A percentile compares a stretch with the other conserved stretches of the same genome.
These are phyloP conservation scores for Eulemur rufifrons DNA, from an alignment of 2,113 vertebrate species.

Conservation along the genomic window DNA sequence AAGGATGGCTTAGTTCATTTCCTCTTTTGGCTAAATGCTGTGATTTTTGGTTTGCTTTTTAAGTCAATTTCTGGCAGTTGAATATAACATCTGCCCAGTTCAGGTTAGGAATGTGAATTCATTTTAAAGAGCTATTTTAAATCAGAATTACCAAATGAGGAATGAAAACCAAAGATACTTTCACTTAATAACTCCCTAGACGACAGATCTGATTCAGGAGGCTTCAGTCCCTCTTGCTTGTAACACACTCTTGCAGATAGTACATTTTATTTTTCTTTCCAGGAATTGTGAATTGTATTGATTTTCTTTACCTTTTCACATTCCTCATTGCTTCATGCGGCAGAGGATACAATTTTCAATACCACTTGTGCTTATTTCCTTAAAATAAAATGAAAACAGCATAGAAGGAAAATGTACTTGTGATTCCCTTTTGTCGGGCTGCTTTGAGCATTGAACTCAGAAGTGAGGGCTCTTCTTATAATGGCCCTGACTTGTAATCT, in stretches of 20 bases:
- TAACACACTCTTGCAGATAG: background rate
- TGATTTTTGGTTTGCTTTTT: slow-evolving; percentile 4
- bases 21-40: background rate
- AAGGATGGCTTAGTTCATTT: background rate
- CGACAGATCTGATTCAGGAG: background rate
- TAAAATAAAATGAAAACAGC: background rate
- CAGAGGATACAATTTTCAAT: background rate
- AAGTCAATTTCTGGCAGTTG: background rate
- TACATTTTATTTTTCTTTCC: background rate
- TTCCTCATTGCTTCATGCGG: background rate
- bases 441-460: background rate
- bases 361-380: background rate
- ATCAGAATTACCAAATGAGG: background rate
- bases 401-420: background rate
- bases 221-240: background rate
- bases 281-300: background rate
- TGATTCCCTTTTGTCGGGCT: background rate
- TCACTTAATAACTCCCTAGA: background rate
- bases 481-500: slow-evolving; percentile 28
- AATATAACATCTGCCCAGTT: background rate
- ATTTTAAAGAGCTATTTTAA: background rate
- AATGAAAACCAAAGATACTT: background rate
- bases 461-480: background rate
- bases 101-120: slow-evolving; percentile 10
- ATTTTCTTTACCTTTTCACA: background rate